phyloP scores from a whole-genome alignment of 2,888 invertebrate species.

The Drosophila melanosoma region DNA sequence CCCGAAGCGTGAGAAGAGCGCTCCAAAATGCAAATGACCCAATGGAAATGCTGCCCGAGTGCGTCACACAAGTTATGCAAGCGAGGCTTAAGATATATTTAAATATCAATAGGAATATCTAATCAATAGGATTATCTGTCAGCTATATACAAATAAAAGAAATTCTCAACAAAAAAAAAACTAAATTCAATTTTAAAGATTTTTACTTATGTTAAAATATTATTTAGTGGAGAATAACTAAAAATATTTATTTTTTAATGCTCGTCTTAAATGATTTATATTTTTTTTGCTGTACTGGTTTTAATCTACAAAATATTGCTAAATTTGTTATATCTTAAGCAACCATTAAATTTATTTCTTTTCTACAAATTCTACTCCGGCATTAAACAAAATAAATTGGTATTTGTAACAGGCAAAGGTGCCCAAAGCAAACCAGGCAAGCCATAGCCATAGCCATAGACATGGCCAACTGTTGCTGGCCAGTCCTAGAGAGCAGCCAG shows the following conservation, averaged over 20 bases:
- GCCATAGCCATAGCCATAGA: background rate
- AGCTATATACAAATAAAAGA: background rate
- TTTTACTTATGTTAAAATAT: no score
- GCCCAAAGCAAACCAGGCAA: background rate
- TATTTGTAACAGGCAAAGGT: background rate
- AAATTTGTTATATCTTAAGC: background rate
- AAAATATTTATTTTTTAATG: background rate
- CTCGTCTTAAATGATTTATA: no score
- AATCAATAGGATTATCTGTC: no score
- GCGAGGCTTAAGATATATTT: background rate
- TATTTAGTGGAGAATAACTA: background rate
- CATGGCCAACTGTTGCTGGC: constrained; percentile 38
- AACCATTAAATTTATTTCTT: background rate
- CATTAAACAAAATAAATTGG: background rate
- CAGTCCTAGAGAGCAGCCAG: constrained; percentile 15
- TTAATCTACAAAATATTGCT: no score
- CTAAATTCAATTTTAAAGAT: background rate
- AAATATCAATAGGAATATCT: background rate
- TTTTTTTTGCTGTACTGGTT: no score
- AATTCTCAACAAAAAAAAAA: background rate
- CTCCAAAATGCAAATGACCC: constrained; percentile 42
- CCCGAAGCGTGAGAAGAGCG: constrained; percentile 45
- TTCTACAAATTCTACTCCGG: background rate
- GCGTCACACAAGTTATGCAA: background rate
- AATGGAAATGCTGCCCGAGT: constrained; percentile 20